Evolutionary conservation across 2,888 invertebrate genomes (phyloP), one percentile per base, ranked within the genome.

Genomic region (Lasioglossum malachurum): DNA sequence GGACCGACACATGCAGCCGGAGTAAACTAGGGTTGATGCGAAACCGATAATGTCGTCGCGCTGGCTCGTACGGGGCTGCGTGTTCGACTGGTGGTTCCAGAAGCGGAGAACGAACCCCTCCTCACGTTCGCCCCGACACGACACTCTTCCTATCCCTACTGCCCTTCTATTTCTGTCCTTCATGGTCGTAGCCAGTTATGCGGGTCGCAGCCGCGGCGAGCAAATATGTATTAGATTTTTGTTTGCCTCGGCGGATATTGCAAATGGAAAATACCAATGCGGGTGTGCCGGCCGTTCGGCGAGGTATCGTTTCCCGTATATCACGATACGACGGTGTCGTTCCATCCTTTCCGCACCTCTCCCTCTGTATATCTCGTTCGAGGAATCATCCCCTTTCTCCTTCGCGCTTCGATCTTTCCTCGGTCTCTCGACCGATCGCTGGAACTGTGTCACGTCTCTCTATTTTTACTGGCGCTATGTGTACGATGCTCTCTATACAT

Each of bases 41-140:
- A 95, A 95, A 94, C 94, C 95, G 94, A 95, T 95, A 95, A 95
- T 94, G 94, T 93, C 92, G 88, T 89, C 93, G 87, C 71, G 77
- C 73, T 80, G 74, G 78, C 80, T 82, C 82, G 80, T 77, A 85
- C 78, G 77, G 72, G 78, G 75, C 71, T 84, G 83, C 76, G 84
- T 87, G 77, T 85, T 87, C 88, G 84, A 87, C 75, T 75, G 86
- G 12, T 64, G 76, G 75, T 84, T 87, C 72, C 73, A 44, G 53
- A 69, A 60, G 46, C 80, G 67, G 38, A 41, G 53, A 60, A 38
- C 46, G 64, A 79, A 67, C 69, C 79, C 76, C 76, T 82, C 78
- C 69, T 75, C n/a, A 16, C 75, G n/a, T 57, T 10, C 27, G 38
- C 27, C n/a, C 64, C 82, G 46, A 60, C 27, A 10, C 31, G 19